Percentiles rank a stretch among this genome's conserved stretches.
Conservation (phyloP, 2,888 invertebrate genomes). For the Stomorhina lunata region DNA sequence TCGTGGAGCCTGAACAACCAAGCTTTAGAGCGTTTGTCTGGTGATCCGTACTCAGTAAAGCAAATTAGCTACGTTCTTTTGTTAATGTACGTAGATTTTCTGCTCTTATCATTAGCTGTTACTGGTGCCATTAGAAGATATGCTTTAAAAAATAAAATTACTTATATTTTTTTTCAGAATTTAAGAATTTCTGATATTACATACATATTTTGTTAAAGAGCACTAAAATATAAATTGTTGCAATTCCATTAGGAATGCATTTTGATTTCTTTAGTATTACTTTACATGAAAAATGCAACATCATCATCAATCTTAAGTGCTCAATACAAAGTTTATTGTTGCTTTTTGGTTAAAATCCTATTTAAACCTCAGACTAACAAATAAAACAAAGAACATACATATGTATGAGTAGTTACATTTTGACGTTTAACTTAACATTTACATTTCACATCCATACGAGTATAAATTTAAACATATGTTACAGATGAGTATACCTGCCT, state of each 20-base stretch:
- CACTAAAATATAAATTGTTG: neutral
- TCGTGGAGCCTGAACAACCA: too few species aligned
- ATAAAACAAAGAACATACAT: constrained; percentile 3
- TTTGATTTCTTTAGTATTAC: neutral
- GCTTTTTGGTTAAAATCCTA: neutral
- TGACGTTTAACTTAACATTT: too few species aligned
- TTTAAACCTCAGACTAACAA: constrained; percentile 21
- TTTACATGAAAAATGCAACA: constrained; percentile 13
- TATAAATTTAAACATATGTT: neutral
- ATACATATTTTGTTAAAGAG: neutral
- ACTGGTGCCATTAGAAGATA: too few species aligned
- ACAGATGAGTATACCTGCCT: neutral
- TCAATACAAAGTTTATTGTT: constrained; percentile 1
- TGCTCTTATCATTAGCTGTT: too few species aligned
- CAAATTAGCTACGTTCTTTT: too few species aligned
- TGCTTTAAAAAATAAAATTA: too few species aligned
- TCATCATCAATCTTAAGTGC: too few species aligned
- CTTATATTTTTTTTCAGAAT: too few species aligned
- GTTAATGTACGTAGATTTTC: too few species aligned
- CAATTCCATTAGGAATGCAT: constrained; percentile 2
- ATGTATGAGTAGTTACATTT: neutral
- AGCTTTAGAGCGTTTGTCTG: too few species aligned
- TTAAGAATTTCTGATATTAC: neutral
- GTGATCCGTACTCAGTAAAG: too few species aligned
- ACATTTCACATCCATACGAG: too few species aligned